Evolutionary conservation across 2,113 vertebrate species (phyloP).

Genomic region (Spheniscus mendiculus): DNA sequence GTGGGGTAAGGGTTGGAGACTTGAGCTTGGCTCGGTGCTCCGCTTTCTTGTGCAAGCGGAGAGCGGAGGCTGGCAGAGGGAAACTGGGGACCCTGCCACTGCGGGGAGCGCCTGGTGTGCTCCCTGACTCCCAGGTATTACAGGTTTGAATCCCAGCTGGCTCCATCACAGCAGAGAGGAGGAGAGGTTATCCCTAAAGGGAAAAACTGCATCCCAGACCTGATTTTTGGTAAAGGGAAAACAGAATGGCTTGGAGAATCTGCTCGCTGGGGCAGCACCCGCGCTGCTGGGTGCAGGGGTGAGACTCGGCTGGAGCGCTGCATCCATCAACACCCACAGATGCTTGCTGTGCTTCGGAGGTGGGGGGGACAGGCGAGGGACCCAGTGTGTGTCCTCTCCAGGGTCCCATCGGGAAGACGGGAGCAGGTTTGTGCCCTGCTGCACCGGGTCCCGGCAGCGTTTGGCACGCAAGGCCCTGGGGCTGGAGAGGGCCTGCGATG

Average conservation of each 20-base stretch:
- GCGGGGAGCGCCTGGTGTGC: accelerated
- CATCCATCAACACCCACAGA: accelerated
- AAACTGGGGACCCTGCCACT: background rate
- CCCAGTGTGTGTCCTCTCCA: background rate
- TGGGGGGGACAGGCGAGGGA: too few species aligned
- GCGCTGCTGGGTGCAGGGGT: background rate
- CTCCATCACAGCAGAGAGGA: background rate
- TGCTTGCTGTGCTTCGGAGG: accelerated
- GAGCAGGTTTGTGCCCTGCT: background rate
- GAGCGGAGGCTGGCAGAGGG: background rate
- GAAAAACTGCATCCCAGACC: background rate
- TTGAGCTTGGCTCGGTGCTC: background rate
- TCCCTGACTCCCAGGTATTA: background rate
- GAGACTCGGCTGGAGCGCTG: background rate
- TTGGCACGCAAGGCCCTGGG: background rate
- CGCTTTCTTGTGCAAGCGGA: accelerated
- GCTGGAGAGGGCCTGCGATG: background rate
- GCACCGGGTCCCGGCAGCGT: background rate
- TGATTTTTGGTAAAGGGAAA: background rate
- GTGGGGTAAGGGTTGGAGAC: background rate
- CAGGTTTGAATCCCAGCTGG: background rate
- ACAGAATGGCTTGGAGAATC: background rate
- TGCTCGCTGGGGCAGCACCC: accelerated
- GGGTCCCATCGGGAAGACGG: background rate
- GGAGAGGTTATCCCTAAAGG: background rate